Conservation (phyloP, 2,888 invertebrate genomes). For the Omphaloscelis lunosa region DNA sequence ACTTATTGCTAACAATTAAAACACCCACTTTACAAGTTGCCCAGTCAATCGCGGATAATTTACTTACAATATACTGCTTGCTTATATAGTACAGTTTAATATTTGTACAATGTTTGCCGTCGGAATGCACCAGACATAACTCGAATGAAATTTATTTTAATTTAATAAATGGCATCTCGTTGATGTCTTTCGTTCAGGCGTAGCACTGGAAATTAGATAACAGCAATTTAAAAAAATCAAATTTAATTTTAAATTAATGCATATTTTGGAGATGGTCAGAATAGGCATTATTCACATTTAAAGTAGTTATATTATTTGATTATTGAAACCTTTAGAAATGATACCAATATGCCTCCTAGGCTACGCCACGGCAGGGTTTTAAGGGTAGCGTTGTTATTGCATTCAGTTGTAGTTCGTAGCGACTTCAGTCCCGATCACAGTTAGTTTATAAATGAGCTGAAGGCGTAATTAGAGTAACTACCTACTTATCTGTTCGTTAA, state of each 20-base stretch:
- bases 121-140: not conserved
- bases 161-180: constrained; percentile 13
- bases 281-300: too few relatives aligned
- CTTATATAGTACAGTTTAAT: not conserved
- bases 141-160: not conserved
- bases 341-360: not conserved
- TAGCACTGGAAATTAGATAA: not conserved
- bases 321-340: not conserved
- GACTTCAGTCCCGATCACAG: not conserved
- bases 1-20: constrained; percentile 29
- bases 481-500: constrained; percentile 27
- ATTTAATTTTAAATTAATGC: not conserved
- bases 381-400: too few relatives aligned
- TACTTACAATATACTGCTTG: not conserved
- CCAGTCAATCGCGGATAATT: constrained; percentile 13
- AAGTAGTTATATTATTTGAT: not conserved
- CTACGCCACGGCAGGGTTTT: not conserved
- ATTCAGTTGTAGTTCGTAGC: too few relatives aligned
- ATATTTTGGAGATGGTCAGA: not conserved
- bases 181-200: constrained; percentile 38
- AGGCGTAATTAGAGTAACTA: not conserved
- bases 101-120: not conserved
- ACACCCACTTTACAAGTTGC: constrained; percentile 8
- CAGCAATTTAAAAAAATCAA: not conserved
- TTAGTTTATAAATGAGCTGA: not conserved